These are phyloP conservation scores for Perdita meconis DNA, from an alignment of 2,888 invertebrate species.

Conservation along the genomic window DNA sequence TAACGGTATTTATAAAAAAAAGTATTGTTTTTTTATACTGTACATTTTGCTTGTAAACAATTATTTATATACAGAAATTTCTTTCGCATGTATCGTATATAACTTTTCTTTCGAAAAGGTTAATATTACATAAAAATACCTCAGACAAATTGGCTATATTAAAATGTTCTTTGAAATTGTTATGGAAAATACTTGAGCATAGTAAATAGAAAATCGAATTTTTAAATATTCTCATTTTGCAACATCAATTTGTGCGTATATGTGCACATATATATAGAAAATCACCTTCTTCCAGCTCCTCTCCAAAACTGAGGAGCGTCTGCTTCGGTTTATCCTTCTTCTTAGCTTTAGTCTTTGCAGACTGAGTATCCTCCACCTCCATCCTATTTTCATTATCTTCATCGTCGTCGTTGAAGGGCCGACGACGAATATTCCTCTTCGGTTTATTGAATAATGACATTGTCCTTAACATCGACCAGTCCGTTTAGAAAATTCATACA, in stretches of 20 bases:
- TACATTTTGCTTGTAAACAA: too few species aligned
- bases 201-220: not conserved
- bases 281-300: constrained; percentile 84
- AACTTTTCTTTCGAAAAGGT: too few species aligned
- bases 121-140: too few species aligned
- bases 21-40: too few species aligned
- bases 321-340: constrained; percentile 85
- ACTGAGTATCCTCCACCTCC: constrained; percentile 83
- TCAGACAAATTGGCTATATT: too few species aligned
- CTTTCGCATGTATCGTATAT: too few species aligned
- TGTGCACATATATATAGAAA: not conserved
- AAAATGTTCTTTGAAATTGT: too few species aligned
- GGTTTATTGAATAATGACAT: constrained; percentile 96
- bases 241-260: not conserved
- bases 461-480: constrained; percentile 67
- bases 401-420: constrained; percentile 89
- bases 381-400: constrained; percentile 88
- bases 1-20: too few species aligned
- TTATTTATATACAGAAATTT: too few species aligned
- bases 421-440: constrained; percentile 91
- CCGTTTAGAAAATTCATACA: constrained; percentile 33
- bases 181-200: too few species aligned
- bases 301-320: constrained; percentile 92
- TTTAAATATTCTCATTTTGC: not conserved
- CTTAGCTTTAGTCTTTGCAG: constrained; percentile 85